Evolutionary conservation across 1,140 invertebrate genomes (phyloP).

Genomic region (Cyclina sinensis): DNA sequence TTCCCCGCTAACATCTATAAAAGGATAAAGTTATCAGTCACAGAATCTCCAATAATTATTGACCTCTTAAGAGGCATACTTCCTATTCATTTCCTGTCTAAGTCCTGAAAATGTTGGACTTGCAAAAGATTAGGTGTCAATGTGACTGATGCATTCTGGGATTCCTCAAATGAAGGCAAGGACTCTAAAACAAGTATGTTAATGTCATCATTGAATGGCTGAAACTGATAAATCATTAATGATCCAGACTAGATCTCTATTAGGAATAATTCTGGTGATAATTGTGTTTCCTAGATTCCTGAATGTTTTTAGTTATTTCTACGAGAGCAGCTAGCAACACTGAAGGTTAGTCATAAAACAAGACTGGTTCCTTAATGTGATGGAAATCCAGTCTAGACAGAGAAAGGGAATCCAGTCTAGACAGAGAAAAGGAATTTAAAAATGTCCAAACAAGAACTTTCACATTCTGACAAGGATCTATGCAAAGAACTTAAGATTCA

Average conservation of each 20-base stretch:
- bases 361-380: no score
- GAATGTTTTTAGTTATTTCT: no score
- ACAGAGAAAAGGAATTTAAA: no score
- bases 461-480: no score
- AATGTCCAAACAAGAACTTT: no score
- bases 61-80: neutral
- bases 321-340: no score
- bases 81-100: slow-evolving; percentile 2
- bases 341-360: no score
- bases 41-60: slow-evolving; percentile 2
- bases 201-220: neutral
- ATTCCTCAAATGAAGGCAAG: neutral
- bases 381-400: no score
- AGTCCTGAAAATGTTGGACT: neutral
- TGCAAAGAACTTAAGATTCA: no score
- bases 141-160: neutral
- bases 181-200: neutral
- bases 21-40: neutral
- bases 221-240: neutral
- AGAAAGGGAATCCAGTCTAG: no score
- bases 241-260: neutral
- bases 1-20: neutral
- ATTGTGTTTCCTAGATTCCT: no score
- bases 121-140: neutral
- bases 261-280: neutral